These are phyloP conservation scores for Eupithecia dodoneata DNA, from an alignment of 2,888 invertebrate genomes.

Conservation along the genomic window DNA sequence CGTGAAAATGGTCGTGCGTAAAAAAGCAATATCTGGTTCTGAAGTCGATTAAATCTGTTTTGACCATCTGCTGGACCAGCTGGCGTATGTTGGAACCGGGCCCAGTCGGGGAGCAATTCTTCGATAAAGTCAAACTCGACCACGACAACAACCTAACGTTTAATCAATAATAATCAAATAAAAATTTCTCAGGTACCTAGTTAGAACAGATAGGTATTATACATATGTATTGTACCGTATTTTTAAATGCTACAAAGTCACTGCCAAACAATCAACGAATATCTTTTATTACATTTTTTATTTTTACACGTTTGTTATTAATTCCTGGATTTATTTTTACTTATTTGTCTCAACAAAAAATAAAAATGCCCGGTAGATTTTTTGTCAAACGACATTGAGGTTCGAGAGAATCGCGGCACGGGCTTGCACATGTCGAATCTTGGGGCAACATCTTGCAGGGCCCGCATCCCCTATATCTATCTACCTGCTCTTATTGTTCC, in stretches of 20 bases:
- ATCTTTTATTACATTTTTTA: not conserved
- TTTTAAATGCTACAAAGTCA: not conserved
- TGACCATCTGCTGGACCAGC: constrained; percentile 60
- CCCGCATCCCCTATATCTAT: constrained; percentile 64
- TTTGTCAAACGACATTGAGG: not conserved
- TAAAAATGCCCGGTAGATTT: not conserved
- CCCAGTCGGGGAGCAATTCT: not conserved
- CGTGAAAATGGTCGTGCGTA: constrained; percentile 29
- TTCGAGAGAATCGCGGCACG: not conserved
- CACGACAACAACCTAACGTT: not conserved
- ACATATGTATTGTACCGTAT: not conserved
- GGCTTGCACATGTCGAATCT: constrained; percentile 62
- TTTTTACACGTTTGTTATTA: not conserved
- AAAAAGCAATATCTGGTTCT: constrained; percentile 47
- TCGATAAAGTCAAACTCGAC: not conserved
- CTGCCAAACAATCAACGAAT: not conserved
- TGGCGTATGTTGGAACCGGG: not conserved
- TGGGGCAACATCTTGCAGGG: constrained; percentile 55
- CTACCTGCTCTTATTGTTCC: constrained; percentile 78
- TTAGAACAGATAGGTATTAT: not conserved
- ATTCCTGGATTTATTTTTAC: not conserved
- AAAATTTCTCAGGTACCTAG: not conserved
- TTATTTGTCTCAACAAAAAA: not conserved
- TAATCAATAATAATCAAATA: too few species aligned
- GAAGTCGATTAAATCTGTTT: constrained; percentile 19